Conservation (phyloP, 2,888 invertebrate genomes). For the Steromphala cineraria region DNA sequence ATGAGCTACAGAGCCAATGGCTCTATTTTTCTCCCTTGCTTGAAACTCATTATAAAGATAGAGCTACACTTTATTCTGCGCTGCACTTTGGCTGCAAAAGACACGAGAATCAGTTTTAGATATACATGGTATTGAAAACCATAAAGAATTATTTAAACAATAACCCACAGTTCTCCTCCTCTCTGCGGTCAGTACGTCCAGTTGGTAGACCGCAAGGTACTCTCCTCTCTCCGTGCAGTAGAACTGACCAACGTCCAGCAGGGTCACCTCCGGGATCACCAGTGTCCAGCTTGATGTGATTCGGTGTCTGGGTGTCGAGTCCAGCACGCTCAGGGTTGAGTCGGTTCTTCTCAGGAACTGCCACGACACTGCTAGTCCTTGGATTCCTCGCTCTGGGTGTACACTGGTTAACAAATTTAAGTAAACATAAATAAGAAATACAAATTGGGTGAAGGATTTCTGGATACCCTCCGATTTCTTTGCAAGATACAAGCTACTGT, state of each 20-base stretch:
- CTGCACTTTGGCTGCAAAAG: no score
- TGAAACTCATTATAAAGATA: no score
- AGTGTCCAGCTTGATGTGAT: constrained; percentile 42
- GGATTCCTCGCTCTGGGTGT: constrained; percentile 39
- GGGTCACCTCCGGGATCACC: constrained; percentile 39
- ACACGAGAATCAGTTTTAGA: no score
- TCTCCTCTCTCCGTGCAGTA: constrained; percentile 54
- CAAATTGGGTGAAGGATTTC: no score
- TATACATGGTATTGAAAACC: not conserved
- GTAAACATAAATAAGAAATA: no score
- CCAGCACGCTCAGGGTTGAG: constrained; percentile 34
- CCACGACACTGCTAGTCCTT: constrained; percentile 45
- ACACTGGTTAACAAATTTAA: constrained; percentile 22
- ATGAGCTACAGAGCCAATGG: no score
- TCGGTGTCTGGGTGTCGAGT: constrained; percentile 25
- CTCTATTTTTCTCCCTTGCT: no score
- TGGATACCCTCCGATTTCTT: no score
- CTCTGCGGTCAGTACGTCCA: constrained; percentile 64
- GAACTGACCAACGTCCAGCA: constrained; percentile 62
- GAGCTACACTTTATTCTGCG: no score
- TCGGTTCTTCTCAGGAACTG: constrained; percentile 48
- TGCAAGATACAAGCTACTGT: no score
- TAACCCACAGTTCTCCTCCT: constrained; percentile 39
- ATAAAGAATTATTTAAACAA: not conserved
- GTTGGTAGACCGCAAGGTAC: constrained; percentile 58